These are phyloP conservation scores for Epirrita christyi DNA, from an alignment of 2,888 invertebrate species.

Conservation along the genomic window DNA sequence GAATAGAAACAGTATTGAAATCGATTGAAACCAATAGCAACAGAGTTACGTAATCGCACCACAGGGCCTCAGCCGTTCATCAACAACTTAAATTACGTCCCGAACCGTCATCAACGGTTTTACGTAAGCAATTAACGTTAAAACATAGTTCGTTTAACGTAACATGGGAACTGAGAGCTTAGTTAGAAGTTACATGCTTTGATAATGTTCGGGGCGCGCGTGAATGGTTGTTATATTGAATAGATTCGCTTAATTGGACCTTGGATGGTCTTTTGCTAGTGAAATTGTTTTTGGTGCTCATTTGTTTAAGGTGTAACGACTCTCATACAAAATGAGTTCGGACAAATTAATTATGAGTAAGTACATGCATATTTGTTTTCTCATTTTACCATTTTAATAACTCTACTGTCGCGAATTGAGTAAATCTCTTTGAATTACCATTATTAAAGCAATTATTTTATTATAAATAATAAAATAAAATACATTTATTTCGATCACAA, in stretches of 20 bases:
- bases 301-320: background rate
- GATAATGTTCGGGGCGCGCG: conserved; percentile 1
- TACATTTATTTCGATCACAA: too few species aligned
- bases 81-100: conserved; percentile 5
- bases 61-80: background rate
- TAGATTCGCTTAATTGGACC: conserved; percentile 9
- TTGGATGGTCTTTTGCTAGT: background rate
- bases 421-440: too few species aligned
- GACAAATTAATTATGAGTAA: too few species aligned
- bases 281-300: background rate
- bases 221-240: background rate
- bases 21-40: too few species aligned
- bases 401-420: too few species aligned
- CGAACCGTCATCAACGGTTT: conserved; percentile 7
- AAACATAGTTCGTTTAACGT: conserved; percentile 8
- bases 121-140: conserved; percentile 17
- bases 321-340: too few species aligned
- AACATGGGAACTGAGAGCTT: conserved; percentile 6
- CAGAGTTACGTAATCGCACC: too few species aligned
- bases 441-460: too few species aligned
- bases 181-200: conserved; percentile 7
- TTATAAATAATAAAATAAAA: too few species aligned
- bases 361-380: too few species aligned
- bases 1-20: too few species aligned
- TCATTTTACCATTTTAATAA: too few species aligned